A percentile compares a stretch with the other conserved stretches of the same genome.
Conservation (phyloP, 2,888 invertebrate genomes). For the Dastarcus helophoroides region DNA sequence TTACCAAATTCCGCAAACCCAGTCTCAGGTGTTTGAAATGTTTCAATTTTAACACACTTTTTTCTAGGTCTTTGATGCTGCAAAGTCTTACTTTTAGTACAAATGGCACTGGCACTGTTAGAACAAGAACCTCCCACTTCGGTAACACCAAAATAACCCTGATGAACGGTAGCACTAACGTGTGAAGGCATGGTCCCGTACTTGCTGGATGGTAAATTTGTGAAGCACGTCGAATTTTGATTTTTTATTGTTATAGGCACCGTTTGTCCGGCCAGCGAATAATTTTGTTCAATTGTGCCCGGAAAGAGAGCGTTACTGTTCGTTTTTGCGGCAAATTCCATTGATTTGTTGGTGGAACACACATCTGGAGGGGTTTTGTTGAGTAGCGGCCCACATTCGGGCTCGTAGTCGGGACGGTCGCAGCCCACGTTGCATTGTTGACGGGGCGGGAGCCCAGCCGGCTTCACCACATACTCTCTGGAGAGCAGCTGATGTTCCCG, state of each 20-base stretch:
- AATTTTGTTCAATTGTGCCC: slow-evolving; percentile 24
- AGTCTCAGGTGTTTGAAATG: slow-evolving; percentile 33
- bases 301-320: slow-evolving; percentile 22
- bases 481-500: slow-evolving; percentile 44
- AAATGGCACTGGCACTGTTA: slow-evolving; percentile 32
- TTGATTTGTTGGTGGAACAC: slow-evolving; percentile 36
- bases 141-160: slow-evolving; percentile 35
- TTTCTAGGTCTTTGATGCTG: slow-evolving; percentile 31
- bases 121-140: slow-evolving; percentile 34
- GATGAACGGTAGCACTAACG: slow-evolving; percentile 31
- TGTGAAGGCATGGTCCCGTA: slow-evolving; percentile 34
- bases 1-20: slow-evolving; percentile 29
- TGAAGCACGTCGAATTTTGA: slow-evolving; percentile 25
- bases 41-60: slow-evolving; percentile 36
- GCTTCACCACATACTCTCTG: slow-evolving; percentile 40
- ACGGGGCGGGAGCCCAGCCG: slow-evolving; percentile 19
- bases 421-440: slow-evolving; percentile 27
- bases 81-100: slow-evolving; percentile 33
- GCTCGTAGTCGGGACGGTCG: slow-evolving; percentile 28
- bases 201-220: slow-evolving; percentile 23
- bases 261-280: slow-evolving; percentile 35
- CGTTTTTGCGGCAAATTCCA: slow-evolving; percentile 24
- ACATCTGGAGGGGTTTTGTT: slow-evolving; percentile 40
- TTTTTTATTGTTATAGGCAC: slow-evolving; percentile 38
- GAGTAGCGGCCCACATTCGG: slow-evolving; percentile 35